A percentile compares a stretch with the other conserved stretches of the same genome.
phyloP scores from a whole-genome alignment of 1,140 invertebrate genomes.

The Eriocheir sinensis region DNA sequence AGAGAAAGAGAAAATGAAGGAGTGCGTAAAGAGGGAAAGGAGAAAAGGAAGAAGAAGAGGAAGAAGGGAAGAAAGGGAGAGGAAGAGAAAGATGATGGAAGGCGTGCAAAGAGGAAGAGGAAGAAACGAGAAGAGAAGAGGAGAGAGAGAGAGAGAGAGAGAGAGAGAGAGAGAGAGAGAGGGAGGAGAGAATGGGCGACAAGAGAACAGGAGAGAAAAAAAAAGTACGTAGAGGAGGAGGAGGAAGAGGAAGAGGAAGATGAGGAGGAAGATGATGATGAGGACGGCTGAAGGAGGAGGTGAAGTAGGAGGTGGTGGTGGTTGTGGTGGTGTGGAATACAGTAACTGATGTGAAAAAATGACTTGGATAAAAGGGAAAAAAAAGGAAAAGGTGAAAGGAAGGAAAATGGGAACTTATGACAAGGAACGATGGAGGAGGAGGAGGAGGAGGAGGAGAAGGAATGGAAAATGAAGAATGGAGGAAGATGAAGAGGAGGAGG shows the following conservation, averaged over 20 bases:
- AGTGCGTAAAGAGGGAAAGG: no score
- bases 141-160: not conserved
- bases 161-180: no score
- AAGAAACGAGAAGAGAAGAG: not conserved
- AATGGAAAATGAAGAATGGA: not conserved
- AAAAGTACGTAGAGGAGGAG: not conserved
- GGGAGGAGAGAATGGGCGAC: no score
- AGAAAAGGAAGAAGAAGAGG: not conserved
- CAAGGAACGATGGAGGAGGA: not conserved
- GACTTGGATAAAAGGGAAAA: not conserved
- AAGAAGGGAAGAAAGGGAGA: not conserved
- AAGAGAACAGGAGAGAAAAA: no score
- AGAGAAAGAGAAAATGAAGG: no score
- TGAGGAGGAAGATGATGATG: not conserved
- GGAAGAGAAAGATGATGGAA: no score
- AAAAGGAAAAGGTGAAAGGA: not conserved
- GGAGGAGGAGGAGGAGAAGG: not conserved
- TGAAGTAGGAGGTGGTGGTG: not conserved
- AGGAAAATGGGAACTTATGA: not conserved
- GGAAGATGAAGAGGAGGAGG: not conserved
- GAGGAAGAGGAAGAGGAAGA: no score
- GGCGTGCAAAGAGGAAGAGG: slow-evolving; percentile 42
- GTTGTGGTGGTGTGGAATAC: not conserved
- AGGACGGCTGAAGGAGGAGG: not conserved
- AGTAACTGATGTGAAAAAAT: not conserved